phyloP scores from a whole-genome alignment of 2,113 vertebrate species.

The Centropus unirufus region DNA sequence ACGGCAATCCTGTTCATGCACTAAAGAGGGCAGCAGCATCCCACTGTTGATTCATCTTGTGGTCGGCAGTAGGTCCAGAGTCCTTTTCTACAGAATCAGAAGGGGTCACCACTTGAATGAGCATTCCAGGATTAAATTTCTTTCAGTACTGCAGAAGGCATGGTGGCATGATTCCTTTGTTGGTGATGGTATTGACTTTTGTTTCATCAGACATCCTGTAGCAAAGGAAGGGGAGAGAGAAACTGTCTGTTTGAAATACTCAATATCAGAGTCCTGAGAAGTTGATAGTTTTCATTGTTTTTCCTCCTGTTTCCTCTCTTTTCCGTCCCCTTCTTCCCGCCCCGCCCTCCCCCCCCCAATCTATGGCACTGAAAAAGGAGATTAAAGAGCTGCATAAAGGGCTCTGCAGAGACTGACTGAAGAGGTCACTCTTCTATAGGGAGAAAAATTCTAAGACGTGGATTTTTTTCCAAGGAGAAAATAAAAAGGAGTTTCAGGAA shows the following conservation, averaged over 20 bases:
- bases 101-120: neutral
- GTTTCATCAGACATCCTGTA: neutral
- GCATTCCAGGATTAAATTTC: neutral
- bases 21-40: slow-evolving; percentile 44
- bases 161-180: neutral
- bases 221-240: neutral
- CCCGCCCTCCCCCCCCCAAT: neutral
- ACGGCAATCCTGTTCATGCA: neutral
- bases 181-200: neutral
- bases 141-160: neutral
- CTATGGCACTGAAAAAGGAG: neutral
- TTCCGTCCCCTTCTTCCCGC: neutral
- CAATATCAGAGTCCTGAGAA: neutral
- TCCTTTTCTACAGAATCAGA: neutral
- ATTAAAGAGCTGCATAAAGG: neutral
- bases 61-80: neutral
- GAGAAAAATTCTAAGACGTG: neutral
- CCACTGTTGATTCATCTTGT: neutral
- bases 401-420: neutral
- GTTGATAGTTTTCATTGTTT: neutral
- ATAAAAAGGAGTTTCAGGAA: slow-evolving; percentile 3
- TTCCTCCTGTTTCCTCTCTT: neutral
- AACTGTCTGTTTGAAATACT: neutral
- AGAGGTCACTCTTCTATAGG: slow-evolving; percentile 34
- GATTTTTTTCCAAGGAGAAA: neutral